Evolutionary conservation across 2,797 vertebrate genomes (phyloP).

Genomic region (Rhinichthys osculus): DNA sequence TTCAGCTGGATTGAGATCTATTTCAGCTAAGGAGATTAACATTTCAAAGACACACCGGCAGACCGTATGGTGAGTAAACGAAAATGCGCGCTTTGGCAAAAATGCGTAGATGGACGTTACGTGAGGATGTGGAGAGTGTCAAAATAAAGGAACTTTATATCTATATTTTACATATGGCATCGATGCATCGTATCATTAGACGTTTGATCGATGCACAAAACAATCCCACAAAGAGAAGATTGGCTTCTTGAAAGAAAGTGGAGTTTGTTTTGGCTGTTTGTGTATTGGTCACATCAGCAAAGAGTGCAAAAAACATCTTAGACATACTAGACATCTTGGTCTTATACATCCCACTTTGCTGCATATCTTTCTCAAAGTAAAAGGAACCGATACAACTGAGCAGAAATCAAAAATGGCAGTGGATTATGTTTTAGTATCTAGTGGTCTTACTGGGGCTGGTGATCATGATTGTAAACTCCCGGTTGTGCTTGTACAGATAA

Average conservation of each 20-base stretch:
- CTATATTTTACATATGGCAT: no score
- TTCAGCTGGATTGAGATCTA: no score
- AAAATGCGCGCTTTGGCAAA: no score
- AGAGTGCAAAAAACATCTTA: not conserved
- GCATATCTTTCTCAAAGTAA: not conserved
- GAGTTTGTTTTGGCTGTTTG: slow-evolving; percentile 52
- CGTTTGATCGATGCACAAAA: slow-evolving; percentile 1
- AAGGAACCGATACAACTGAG: not conserved
- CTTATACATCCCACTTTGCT: not conserved
- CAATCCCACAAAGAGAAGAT: slow-evolving; percentile 62
- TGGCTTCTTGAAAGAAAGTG: slow-evolving; percentile 38
- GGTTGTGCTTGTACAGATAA: slow-evolving; percentile 20
- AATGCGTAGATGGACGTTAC: no score
- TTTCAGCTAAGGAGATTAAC: no score
- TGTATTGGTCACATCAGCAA: slow-evolving; percentile 40
- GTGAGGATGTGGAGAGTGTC: no score
- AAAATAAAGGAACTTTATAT: no score
- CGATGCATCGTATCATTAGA: no score
- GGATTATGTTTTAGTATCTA: not conserved
- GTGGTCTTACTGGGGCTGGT: not conserved
- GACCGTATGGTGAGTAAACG: no score
- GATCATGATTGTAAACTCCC: not conserved
- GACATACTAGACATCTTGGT: no score
- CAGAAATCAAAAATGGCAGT: not conserved
- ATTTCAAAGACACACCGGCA: no score